A percentile compares a stretch with the other conserved stretches of the same genome.
phyloP scores from a whole-genome alignment of 2,888 invertebrate species.

The Aradus depressus region DNA sequence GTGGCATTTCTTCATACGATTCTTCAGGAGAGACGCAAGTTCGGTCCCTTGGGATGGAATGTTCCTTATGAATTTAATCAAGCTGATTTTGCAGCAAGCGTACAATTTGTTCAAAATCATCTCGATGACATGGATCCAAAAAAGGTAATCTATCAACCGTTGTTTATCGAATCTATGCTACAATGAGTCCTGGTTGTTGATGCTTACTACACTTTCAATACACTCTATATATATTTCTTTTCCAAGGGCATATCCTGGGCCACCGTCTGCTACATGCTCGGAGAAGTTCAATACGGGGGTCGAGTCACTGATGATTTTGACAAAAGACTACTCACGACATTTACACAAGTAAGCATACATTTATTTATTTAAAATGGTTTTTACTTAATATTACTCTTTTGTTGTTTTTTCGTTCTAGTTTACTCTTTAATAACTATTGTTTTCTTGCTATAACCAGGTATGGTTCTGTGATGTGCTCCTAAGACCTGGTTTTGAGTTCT shows the following conservation, averaged over 20 bases:
- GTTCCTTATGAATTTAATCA: conserved; percentile 95
- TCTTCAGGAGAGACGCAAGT: conserved; percentile 88
- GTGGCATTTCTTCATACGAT: conserved; percentile 93
- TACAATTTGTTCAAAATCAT: conserved; percentile 93
- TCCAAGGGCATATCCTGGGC: conserved; percentile 83
- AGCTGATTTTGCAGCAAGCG: conserved; percentile 89
- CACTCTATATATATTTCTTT: background rate
- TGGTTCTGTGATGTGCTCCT: conserved; percentile 91
- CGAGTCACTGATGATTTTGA: conserved; percentile 96
- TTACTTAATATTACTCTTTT: background rate
- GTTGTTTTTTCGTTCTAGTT: background rate
- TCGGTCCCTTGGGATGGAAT: conserved; percentile 95
- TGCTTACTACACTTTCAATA: too few species aligned
- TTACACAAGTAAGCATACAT: conserved; percentile 49
- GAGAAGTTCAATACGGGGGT: conserved; percentile 78
- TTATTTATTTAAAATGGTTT: conserved; percentile 3
- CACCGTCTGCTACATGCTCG: conserved; percentile 93
- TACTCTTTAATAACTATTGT: background rate
- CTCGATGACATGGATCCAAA: conserved; percentile 94
- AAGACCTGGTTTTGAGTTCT: conserved; percentile 82
- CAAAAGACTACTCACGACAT: conserved; percentile 82
- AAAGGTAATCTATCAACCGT: conserved; percentile 43
- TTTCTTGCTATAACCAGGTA: conserved; percentile 45
- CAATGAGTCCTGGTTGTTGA: too few species aligned
- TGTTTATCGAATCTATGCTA: too few species aligned